Evolutionary conservation across 2,797 vertebrate genomes (phyloP), one percentile per base, ranked within the genome.

Genomic region (Onychomys arenicola): DNA sequence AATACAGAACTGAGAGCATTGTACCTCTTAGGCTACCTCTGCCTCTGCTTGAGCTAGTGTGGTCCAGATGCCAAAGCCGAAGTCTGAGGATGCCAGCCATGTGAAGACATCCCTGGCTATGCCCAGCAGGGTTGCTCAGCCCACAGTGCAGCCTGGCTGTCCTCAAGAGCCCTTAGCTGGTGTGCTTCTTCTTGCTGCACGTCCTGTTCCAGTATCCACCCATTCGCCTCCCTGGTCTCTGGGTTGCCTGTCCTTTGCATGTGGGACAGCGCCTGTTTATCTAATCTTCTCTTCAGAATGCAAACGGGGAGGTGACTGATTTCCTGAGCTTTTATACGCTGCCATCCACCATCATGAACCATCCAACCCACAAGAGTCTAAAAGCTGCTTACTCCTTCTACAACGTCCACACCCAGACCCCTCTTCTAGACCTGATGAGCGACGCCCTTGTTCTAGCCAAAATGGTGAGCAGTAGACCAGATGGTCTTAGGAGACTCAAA

Each of bases 341-440:
- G 98, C 99, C 99, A 83, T 99, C 99, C 91, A 99, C 99, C 98
- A 99, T 99, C 98, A 99, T 99, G 99, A 99, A 99, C 98, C 99
- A 99, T 98, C 99, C 99, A 0, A 99, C 99, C 96, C 99, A 99
- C 98, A 99, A 99, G 98, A 99, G 99, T 98, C 99, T 99, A 96
- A 99, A 99, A 98, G 99, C 99, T 23, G 99, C 99, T 19, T 99
- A 99, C 95, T 99, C 99, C 96, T 99, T 99, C 99, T 99, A 99
- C 99, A 99, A 99, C 0, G 99, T 99, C 93, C 99, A 99, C 99
- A 99, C 99, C 98, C 99, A 99, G 98, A 99, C 99, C 13, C 98
- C 99, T 55, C 98, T 99, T 98, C 98, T 99, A 6, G 99, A 99
- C 98, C 99, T 99, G 98, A 99, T 99, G 99, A 99, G 99, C 0